Evolutionary conservation across 2,113 vertebrate genomes (phyloP).

Genomic region (Camelus dromedarius): DNA sequence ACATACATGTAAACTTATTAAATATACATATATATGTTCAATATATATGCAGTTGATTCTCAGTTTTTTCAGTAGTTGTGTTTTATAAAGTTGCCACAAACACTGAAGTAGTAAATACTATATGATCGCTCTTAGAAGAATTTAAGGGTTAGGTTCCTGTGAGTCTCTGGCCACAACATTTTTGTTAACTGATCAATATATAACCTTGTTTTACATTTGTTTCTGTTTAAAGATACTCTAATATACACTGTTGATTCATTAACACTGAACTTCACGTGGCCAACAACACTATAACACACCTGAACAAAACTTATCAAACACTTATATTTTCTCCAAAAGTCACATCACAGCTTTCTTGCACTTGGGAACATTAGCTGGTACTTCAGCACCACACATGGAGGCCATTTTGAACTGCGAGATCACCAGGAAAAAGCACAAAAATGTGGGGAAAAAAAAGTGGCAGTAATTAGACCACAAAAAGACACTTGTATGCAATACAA

Average conservation of each 20-base stretch:
- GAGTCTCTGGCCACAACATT: background rate
- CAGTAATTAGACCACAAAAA: background rate
- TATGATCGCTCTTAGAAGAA: background rate
- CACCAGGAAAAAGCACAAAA: background rate
- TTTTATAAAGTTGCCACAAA: background rate
- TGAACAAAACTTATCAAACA: background rate
- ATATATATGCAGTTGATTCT: background rate
- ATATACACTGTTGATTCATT: background rate
- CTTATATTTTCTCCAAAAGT: background rate
- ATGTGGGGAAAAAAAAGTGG: background rate
- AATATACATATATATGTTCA: background rate
- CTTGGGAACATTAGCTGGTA: background rate
- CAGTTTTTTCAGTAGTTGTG: background rate
- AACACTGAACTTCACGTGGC: background rate
- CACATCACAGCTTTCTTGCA: background rate
- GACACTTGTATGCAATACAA: background rate
- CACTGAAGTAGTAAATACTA: background rate
- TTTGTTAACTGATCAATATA: background rate
- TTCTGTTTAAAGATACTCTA: conserved; percentile 14
- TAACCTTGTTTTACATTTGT: background rate
- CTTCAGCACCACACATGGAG: no score
- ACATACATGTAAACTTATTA: background rate
- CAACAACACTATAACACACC: background rate
- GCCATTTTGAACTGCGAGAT: background rate
- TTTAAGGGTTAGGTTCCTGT: background rate